Evolutionary conservation across 2,888 invertebrate species (phyloP).

Genomic region (Epirrita christyi): DNA sequence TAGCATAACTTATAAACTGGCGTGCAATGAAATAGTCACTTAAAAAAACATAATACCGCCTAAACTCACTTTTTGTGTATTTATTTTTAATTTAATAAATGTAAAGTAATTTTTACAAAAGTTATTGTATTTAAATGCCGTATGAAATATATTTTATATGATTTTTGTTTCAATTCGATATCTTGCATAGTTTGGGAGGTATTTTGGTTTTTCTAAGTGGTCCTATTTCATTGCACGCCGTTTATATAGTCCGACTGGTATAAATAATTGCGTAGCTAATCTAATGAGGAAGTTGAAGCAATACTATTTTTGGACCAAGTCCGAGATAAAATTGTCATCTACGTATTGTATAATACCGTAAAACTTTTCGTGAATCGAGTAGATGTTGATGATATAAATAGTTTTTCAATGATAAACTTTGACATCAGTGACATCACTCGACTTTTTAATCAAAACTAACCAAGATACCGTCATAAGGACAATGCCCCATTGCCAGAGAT

Average conservation of each 20-base stretch:
- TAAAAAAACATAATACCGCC: too few relatives aligned
- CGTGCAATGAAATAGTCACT: too few relatives aligned
- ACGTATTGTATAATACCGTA: not conserved
- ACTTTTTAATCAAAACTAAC: constrained; percentile 12
- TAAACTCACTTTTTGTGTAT: too few relatives aligned
- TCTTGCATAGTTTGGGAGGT: too few relatives aligned
- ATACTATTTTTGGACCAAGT: constrained; percentile 32
- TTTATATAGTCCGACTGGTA: constrained; percentile 28
- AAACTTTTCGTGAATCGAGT: constrained; percentile 6
- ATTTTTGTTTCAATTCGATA: too few relatives aligned
- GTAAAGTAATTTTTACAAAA: too few relatives aligned
- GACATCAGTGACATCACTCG: constrained; percentile 13
- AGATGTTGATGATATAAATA: constrained; percentile 13
- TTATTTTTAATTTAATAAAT: too few relatives aligned
- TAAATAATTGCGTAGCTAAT: constrained; percentile 27
- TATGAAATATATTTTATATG: too few relatives aligned
- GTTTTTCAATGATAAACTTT: constrained; percentile 18
- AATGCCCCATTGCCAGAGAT: not conserved
- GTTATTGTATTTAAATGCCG: too few relatives aligned
- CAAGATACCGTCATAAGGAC: constrained; percentile 7
- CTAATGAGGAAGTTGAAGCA: constrained; percentile 26
- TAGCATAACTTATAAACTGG: constrained; percentile 26
- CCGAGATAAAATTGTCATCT: constrained; percentile 14
- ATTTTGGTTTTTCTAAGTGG: too few relatives aligned
- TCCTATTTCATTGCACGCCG: too few relatives aligned